phyloP scores from a whole-genome alignment of 2,797 vertebrate genomes.

The Picus viridis region DNA sequence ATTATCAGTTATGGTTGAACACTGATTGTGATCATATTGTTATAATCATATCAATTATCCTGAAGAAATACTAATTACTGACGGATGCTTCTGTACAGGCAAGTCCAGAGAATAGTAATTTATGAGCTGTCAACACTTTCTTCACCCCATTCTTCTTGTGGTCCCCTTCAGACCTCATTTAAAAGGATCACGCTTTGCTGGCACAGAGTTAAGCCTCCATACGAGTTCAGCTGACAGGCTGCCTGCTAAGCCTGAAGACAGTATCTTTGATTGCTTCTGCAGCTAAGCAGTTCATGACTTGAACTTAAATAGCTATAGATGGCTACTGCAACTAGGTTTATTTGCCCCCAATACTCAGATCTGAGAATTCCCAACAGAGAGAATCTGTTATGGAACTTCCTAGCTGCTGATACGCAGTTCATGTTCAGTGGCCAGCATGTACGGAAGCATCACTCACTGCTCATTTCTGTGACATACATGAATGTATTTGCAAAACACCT shows the following conservation, averaged over 20 bases:
- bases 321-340: not conserved
- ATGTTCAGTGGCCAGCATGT: fast-evolving
- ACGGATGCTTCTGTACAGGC: not conserved
- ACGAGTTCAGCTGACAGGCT: not conserved
- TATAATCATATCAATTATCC: not conserved
- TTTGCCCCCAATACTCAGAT: not conserved
- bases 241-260: constrained; percentile 1
- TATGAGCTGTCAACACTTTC: not conserved
- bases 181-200: not conserved
- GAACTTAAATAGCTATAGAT: constrained; percentile 36
- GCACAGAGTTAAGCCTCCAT: not conserved
- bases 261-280: constrained; percentile 34
- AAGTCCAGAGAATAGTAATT: not conserved
- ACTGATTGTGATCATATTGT: not conserved
- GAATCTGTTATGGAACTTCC: not conserved
- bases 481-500: not conserved
- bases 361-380: not conserved
- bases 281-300: constrained; percentile 43
- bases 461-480: not conserved
- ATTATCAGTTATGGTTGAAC: not conserved
- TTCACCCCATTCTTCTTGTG: not conserved
- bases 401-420: not conserved
- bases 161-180: not conserved
- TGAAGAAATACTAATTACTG: not conserved
- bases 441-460: not conserved